Evolutionary conservation across 2,888 invertebrate genomes (phyloP), one percentile per base, ranked within the genome.

Genomic region (Rhingia rostrata): DNA sequence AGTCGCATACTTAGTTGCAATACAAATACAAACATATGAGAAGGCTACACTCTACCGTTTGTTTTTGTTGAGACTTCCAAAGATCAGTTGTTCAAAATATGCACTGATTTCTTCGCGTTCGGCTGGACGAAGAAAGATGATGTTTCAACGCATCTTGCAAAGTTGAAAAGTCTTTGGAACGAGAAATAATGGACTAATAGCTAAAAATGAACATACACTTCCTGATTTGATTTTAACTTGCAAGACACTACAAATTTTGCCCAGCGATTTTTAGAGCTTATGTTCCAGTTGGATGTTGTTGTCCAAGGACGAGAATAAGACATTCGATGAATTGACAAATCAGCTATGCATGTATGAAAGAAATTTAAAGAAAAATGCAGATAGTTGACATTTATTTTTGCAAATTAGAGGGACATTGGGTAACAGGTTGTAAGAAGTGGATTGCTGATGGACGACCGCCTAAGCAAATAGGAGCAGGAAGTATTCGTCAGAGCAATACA

Each of bases 11-110:
- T n/a, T n/a, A n/a, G n/a, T n/a, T n/a, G n/a, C n/a, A n/a, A n/a
- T n/a, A n/a, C n/a, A n/a, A n/a, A n/a, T n/a, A n/a, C n/a, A n/a
- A n/a, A n/a, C n/a, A n/a, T n/a, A n/a, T n/a, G n/a, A n/a, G n/a
- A n/a, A n/a, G n/a, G n/a, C n/a, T n/a, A n/a, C n/a, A n/a, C n/a
- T n/a, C n/a, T n/a, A n/a, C n/a, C n/a, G n/a, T n/a, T n/a, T n/a
- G n/a, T n/a, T n/a, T n/a, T n/a, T n/a, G n/a, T n/a, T n/a, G n/a
- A n/a, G n/a, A 81, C 87, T 33, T 88, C 89, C 6, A 88, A 88
- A 74, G 88, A 90, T 86, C 88, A 89, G 83, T 49, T 90, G 35
- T 90, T 89, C 75, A 88, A 87, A 64, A 88, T 88, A 22, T 90
- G 88, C 43, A 87, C 87, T 37, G 88, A 90, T 51, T 88, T 89